A percentile compares a stretch with the other conserved stretches of the same genome.
Evolutionary conservation across 2,888 invertebrate species (phyloP).

Genomic region (Eumerus sabulonum): DNA sequence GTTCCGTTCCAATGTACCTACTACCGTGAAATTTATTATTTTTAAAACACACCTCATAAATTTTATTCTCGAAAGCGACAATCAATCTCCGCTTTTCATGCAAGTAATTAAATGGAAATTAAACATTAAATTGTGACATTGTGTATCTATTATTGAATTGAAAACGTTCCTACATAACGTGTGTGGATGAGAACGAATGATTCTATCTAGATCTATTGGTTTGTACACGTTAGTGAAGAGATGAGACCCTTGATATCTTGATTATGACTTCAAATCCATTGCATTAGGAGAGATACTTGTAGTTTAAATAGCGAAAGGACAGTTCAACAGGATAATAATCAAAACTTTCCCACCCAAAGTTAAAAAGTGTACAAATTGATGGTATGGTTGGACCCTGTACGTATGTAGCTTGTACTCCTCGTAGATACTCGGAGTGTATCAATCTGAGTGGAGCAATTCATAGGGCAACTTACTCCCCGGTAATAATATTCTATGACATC

Average conservation of each 20-base stretch:
- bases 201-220: not conserved
- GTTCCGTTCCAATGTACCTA: conserved; percentile 33
- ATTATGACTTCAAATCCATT: conserved; percentile 40
- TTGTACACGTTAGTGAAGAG: conserved; percentile 55
- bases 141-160: conserved; percentile 9
- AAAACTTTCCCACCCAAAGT: conserved; percentile 50
- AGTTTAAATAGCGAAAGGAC: conserved; percentile 34
- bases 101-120: conserved; percentile 72
- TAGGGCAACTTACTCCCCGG: conserved; percentile 33
- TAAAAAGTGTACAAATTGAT: conserved; percentile 39
- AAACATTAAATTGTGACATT: conserved; percentile 72
- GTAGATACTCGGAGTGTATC: conserved; percentile 22
- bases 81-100: conserved; percentile 70
- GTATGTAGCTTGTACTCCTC: too few species aligned
- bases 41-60: conserved; percentile 67
- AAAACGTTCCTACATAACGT: not conserved
- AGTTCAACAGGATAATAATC: conserved; percentile 68
- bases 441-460: conserved; percentile 26
- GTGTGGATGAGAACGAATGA: not conserved
- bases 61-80: conserved; percentile 55
- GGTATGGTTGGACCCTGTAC: conserved; percentile 46
- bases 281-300: too few species aligned
- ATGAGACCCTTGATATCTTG: conserved; percentile 43
- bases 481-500: conserved; percentile 60
- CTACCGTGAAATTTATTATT: conserved; percentile 62